Conservation (phyloP, 2,113 vertebrate genomes). For the Microtus montanus region DNA sequence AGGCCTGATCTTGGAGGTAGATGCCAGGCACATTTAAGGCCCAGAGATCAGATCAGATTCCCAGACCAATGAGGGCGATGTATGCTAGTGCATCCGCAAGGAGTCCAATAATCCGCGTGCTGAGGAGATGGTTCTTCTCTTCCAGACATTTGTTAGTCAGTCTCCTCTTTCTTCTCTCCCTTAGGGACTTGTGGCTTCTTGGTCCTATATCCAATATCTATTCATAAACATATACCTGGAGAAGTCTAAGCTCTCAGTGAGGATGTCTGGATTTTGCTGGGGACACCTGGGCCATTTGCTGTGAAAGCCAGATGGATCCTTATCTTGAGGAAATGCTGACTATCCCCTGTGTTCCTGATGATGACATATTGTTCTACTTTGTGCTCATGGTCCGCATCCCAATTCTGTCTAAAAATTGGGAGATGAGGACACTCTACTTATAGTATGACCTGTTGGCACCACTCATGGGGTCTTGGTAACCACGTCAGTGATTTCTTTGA, state of each 20-base stretch:
- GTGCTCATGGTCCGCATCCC: not conserved
- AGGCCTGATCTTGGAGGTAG: not conserved
- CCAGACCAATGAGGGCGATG: not conserved
- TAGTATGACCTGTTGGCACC: not conserved
- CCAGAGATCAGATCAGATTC: not conserved
- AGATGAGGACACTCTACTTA: not conserved
- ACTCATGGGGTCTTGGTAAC: not conserved
- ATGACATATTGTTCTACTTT: not conserved
- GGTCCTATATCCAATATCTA: not conserved
- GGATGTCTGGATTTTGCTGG: not conserved
- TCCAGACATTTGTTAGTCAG: not conserved
- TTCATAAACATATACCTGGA: not conserved
- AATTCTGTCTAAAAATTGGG: constrained; percentile 12
- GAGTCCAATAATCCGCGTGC: not conserved
- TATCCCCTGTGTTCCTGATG: not conserved
- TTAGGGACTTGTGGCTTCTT: not conserved
- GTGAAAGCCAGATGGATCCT: not conserved
- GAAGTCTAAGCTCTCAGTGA: not conserved
- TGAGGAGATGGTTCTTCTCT: not conserved
- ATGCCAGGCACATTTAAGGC: not conserved
- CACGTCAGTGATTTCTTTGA: not conserved
- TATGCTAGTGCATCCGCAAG: not conserved
- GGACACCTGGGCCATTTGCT: not conserved
- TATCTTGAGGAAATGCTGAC: not conserved
- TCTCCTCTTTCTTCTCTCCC: not conserved